Conservation (phyloP, 2,113 vertebrate species). For the Ondatra zibethicus region DNA sequence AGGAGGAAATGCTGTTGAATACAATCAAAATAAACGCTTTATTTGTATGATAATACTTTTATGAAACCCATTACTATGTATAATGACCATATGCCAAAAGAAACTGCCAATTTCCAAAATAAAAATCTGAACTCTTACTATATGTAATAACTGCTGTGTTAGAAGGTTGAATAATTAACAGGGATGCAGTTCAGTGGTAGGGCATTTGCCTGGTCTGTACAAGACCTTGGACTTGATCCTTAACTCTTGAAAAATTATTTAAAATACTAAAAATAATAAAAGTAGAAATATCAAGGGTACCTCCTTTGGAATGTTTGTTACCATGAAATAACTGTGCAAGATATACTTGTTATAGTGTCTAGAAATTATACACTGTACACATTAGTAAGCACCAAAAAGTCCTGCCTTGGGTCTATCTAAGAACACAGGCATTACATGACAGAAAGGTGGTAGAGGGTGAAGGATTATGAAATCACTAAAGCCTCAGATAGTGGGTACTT, state of each 20-base stretch:
- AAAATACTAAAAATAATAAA: background rate
- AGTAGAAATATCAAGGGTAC: background rate
- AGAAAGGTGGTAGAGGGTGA: background rate
- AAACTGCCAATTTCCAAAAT: background rate
- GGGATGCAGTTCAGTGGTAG: background rate
- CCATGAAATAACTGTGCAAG: background rate
- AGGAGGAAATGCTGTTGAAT: background rate
- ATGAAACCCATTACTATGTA: background rate
- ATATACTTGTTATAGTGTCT: background rate
- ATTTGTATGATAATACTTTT: background rate
- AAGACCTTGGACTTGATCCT: background rate
- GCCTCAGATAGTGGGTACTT: background rate
- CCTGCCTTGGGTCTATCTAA: background rate
- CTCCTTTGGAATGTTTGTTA: background rate
- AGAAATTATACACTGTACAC: background rate
- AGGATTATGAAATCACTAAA: background rate
- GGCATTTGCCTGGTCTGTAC: background rate
- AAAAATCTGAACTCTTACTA: background rate
- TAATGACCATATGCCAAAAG: background rate
- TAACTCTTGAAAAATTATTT: background rate
- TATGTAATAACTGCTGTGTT: background rate
- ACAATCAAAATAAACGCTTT: background rate
- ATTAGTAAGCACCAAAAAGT: background rate
- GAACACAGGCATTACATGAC: background rate
- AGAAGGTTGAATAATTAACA: background rate